Evolutionary conservation across 2,113 vertebrate species (phyloP).

Genomic region (Lophius piscatorius): DNA sequence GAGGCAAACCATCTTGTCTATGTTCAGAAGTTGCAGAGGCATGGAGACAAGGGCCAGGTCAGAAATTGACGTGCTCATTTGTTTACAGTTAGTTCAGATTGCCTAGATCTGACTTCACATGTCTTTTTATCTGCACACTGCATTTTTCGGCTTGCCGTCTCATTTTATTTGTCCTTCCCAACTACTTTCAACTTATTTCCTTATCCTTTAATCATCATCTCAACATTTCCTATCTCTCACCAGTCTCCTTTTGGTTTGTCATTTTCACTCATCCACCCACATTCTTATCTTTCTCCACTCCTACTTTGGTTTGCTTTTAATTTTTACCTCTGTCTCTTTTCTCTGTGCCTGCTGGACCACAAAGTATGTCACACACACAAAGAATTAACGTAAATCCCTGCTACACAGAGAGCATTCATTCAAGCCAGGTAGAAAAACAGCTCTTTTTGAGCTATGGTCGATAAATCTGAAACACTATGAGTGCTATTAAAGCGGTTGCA

Average conservation of each 20-base stretch:
- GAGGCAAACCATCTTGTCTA: neutral
- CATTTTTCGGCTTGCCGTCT: neutral
- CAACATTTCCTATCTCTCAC: conserved; percentile 20
- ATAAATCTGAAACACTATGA: conserved; percentile 44
- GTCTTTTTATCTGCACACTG: neutral
- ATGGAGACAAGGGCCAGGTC: neutral
- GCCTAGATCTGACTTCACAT: conserved; percentile 3
- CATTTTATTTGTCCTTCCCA: neutral
- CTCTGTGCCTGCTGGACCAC: conserved; percentile 48
- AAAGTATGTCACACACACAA: conserved; percentile 68
- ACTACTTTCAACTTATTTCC: neutral
- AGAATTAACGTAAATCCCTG: conserved; percentile 60
- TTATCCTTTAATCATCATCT: neutral
- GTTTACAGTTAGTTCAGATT: conserved; percentile 16
- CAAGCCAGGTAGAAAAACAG: conserved; percentile 45
- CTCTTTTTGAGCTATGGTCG: conserved; percentile 24
- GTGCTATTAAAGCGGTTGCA: conserved; percentile 33
- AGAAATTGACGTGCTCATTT: conserved; percentile 1
- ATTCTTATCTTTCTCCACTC: conserved; percentile 23
- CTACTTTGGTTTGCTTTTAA: conserved; percentile 23
- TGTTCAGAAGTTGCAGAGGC: conserved; percentile 7
- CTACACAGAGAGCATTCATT: conserved; percentile 63
- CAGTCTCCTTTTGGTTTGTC: neutral
- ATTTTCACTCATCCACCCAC: conserved; percentile 19
- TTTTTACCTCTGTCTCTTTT: conserved; percentile 27